A percentile compares a stretch with the other conserved stretches of the same genome.
phyloP scores from a whole-genome alignment of 2,888 invertebrate genomes.

The Leptinotarsa juncta region DNA sequence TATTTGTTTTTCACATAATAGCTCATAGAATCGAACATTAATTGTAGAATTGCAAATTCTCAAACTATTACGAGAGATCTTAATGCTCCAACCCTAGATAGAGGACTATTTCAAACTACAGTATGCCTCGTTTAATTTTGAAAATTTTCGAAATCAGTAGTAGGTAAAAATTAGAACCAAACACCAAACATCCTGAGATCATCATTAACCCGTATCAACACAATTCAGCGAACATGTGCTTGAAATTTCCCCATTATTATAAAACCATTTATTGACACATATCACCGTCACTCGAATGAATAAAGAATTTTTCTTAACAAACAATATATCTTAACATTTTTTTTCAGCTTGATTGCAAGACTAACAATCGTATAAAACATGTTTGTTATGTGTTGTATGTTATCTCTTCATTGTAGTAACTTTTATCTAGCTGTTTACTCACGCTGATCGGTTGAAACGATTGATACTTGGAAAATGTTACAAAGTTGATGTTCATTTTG shows the following conservation, averaged over 20 bases:
- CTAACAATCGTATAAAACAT: not conserved
- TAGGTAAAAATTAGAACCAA: too few species aligned
- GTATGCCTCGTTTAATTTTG: too few species aligned
- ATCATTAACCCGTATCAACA: not conserved
- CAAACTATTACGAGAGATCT: too few species aligned
- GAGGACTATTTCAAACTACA: too few species aligned
- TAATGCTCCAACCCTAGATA: too few species aligned
- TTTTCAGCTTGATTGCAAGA: constrained; percentile 15
- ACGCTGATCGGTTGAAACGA: not conserved
- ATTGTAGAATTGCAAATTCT: too few species aligned
- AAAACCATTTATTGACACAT: not conserved
- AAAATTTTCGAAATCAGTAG: too few species aligned
- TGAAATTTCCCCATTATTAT: not conserved
- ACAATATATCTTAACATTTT: constrained; percentile 21
- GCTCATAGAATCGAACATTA: too few species aligned
- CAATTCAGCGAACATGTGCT: not conserved
- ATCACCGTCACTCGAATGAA: not conserved
- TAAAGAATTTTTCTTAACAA: not conserved
- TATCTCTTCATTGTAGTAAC: not conserved
- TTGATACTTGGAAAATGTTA: constrained; percentile 17
- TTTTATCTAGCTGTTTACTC: constrained; percentile 6
- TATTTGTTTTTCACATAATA: too few species aligned
- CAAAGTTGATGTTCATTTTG: not conserved
- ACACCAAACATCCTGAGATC: too few species aligned
- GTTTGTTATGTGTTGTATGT: constrained; percentile 20